Evolutionary conservation across 2,797 vertebrate species (phyloP).

Genomic region (Melopsittacus undulatus): DNA sequence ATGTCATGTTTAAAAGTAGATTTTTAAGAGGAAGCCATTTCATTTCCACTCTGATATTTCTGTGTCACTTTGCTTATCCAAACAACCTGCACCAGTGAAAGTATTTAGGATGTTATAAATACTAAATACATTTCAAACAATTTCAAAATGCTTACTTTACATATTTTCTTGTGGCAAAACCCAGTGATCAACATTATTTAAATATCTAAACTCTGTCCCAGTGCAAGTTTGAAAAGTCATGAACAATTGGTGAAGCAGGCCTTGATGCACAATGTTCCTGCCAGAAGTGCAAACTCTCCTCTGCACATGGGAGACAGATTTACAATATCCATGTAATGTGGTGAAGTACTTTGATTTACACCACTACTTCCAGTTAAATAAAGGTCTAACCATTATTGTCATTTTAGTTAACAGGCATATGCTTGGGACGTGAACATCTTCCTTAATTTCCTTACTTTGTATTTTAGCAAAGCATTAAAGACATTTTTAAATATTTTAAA

Average conservation of each 20-base stretch:
- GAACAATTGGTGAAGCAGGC: background rate
- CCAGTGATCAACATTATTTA: background rate
- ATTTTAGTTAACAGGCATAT: fast-evolving
- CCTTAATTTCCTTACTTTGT: background rate
- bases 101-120: background rate
- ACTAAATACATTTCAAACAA: background rate
- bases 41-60: background rate
- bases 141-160: background rate
- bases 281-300: background rate
- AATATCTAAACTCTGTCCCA: background rate
- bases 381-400: background rate
- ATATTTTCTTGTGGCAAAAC: background rate
- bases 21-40: background rate
- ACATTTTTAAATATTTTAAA: background rate
- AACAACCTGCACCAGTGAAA: background rate
- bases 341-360: background rate
- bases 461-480: background rate
- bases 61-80: background rate
- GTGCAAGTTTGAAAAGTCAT: background rate
- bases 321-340: background rate
- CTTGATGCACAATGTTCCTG: background rate
- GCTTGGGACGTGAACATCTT: background rate
- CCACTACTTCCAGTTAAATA: background rate
- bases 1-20: background rate
- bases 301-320: background rate